A percentile compares a stretch with the other conserved stretches of the same genome.
Conservation (phyloP, 2,888 invertebrate species). For the Diploptera punctata region DNA sequence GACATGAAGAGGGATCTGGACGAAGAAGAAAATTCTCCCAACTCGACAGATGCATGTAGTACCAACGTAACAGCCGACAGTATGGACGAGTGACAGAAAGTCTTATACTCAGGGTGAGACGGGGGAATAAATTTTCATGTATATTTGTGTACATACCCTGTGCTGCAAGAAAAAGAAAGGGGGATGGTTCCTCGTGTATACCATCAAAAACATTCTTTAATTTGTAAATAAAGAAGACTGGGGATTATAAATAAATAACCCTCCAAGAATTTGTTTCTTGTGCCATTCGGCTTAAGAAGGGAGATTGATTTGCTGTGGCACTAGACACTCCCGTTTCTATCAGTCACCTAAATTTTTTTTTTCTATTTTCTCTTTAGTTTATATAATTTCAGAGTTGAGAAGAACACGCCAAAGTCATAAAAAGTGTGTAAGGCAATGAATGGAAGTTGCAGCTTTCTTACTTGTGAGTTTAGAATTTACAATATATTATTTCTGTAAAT, state of each 20-base stretch:
- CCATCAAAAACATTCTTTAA: neutral
- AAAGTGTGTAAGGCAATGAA: no score
- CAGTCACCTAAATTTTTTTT: no score
- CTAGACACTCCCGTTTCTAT: neutral
- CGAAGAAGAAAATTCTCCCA: slow-evolving; percentile 28
- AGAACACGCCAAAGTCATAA: no score
- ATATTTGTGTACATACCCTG: slow-evolving; percentile 11
- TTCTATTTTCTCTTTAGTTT: no score
- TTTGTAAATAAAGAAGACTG: neutral
- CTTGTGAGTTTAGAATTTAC: no score
- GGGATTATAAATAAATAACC: neutral
- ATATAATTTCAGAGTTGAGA: no score
- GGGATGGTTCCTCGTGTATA: neutral
- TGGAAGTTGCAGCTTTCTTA: no score
- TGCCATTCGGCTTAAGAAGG: slow-evolving; percentile 9
- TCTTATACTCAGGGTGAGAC: neutral
- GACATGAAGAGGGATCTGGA: slow-evolving; percentile 40
- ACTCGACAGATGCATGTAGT: neutral
- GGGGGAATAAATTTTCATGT: neutral
- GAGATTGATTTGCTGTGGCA: no score
- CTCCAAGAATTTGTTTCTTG: neutral
- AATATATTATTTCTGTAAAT: slow-evolving; percentile 18
- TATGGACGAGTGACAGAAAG: slow-evolving; percentile 21
- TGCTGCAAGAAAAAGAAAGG: neutral
- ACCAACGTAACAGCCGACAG: neutral